phyloP scores from a whole-genome alignment of 2,113 vertebrate species.

The Loxodonta africana region DNA sequence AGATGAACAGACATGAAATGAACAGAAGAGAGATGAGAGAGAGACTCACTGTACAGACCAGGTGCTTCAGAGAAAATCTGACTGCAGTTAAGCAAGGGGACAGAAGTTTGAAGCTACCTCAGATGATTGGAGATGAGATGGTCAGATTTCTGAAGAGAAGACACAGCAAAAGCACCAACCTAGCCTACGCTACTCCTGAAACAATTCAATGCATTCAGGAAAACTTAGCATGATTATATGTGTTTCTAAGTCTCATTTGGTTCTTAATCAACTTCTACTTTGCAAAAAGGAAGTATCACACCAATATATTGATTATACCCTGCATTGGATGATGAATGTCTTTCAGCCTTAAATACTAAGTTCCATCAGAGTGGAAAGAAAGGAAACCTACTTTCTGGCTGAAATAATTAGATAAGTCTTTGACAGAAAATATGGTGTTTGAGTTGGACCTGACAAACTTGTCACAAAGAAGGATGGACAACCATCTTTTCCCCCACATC shows the following conservation, averaged over 20 bases:
- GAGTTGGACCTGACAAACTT: background rate
- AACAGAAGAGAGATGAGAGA: background rate
- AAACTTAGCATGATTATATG: background rate
- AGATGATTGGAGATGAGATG: background rate
- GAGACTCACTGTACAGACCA: background rate
- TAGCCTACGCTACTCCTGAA: background rate
- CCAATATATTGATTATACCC: background rate
- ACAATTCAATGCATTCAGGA: background rate
- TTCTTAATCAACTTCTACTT: background rate
- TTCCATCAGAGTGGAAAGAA: conserved; percentile 15
- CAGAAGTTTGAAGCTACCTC: background rate
- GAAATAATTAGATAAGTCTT: conserved; percentile 28
- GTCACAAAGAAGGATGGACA: background rate
- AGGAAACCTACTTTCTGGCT: conserved; percentile 4
- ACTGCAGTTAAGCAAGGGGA: background rate
- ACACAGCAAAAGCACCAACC: background rate
- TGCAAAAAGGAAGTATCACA: background rate
- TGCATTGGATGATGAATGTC: background rate
- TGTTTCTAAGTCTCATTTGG: background rate
- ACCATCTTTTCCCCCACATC: background rate
- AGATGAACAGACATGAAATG: background rate
- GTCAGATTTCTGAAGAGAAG: background rate
- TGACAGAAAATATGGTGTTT: background rate
- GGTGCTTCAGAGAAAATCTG: background rate
- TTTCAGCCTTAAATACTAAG: background rate